phyloP scores from a whole-genome alignment of 2,888 invertebrate species.

The Hymenopus coronatus region DNA sequence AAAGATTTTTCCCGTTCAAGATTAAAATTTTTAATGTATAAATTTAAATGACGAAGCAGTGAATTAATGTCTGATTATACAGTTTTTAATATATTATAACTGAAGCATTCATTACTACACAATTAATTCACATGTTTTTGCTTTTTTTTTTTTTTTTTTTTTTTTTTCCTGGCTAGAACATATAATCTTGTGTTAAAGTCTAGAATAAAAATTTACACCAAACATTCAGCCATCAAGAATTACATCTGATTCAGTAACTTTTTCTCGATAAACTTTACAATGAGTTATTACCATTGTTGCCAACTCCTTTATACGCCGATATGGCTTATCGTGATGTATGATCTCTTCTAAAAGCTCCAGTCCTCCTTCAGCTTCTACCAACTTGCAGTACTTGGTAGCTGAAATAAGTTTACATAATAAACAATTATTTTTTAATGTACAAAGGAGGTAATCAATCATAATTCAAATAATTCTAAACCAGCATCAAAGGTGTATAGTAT shows the following conservation, averaged over 20 bases:
- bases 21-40: background rate
- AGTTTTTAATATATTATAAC: background rate
- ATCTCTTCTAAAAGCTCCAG: constrained; percentile 67
- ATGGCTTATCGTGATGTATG: constrained; percentile 60
- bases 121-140: background rate
- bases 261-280: constrained; percentile 47
- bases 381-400: constrained; percentile 90
- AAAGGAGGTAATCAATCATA: too few species aligned
- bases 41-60: background rate
- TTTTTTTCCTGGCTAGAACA: background rate
- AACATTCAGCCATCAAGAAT: constrained; percentile 21
- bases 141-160: too few species aligned
- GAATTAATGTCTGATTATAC: background rate
- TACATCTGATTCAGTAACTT: background rate
- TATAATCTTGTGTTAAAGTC: background rate
- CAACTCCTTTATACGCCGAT: constrained; percentile 64
- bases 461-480: too few species aligned
- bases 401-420: constrained; percentile 36
- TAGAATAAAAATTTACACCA: background rate
- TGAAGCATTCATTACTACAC: background rate
- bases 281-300: constrained; percentile 66
- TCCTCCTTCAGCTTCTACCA: constrained; percentile 86
- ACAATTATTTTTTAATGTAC: background rate
- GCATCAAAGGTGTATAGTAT: too few species aligned
- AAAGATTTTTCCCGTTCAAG: background rate